Percentiles rank a stretch among this genome's conserved stretches.
Evolutionary conservation across 2,797 vertebrate genomes (phyloP).

Genomic region (Diglossa cyanea): DNA sequence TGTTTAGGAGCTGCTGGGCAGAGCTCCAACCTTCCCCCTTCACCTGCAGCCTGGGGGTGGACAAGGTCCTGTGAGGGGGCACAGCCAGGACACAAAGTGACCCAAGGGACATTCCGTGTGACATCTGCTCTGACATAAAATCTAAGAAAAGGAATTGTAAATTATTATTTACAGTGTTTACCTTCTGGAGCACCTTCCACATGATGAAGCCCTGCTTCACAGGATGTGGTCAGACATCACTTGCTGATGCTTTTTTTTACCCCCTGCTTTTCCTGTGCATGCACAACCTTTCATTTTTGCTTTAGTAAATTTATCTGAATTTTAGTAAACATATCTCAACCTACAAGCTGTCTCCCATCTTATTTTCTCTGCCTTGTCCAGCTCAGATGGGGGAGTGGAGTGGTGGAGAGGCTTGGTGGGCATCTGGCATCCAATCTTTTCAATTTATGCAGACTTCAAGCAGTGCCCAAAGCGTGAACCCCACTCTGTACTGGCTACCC

Average conservation of each 20-base stretch:
- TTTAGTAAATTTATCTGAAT: too few species aligned
- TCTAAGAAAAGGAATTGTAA: neutral
- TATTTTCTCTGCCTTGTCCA: neutral
- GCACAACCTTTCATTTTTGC: neutral
- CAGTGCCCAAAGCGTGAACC: neutral
- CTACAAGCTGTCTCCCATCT: too few species aligned
- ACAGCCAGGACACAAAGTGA: neutral
- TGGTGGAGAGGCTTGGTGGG: neutral
- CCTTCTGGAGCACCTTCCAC: neutral
- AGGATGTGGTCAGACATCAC: fast-evolving
- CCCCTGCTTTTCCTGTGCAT: fast-evolving
- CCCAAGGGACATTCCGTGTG: neutral
- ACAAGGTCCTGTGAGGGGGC: neutral
- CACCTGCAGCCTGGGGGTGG: neutral
- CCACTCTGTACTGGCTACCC: too few species aligned
- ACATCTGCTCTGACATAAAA: neutral
- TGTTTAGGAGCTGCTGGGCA: neutral
- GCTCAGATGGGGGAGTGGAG: neutral
- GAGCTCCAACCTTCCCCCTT: neutral
- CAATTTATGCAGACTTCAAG: neutral
- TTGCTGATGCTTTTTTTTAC: fast-evolving
- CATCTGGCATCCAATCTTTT: fast-evolving
- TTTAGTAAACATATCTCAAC: neutral
- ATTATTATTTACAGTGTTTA: neutral
- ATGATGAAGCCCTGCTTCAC: fast-evolving